Evolutionary conservation across 2,797 vertebrate species (phyloP).

Genomic region (Lophius americanus): DNA sequence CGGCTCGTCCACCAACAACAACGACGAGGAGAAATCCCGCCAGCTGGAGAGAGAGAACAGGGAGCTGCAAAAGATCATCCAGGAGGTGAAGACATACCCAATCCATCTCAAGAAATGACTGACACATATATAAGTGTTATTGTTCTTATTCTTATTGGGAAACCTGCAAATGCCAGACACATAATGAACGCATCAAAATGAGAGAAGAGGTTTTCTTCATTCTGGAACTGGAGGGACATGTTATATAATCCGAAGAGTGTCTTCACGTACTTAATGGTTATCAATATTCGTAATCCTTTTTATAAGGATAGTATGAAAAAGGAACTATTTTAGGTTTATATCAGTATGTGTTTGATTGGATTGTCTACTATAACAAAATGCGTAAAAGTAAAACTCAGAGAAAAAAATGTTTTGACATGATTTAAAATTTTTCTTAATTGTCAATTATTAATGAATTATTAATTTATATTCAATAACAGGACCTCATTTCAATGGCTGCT

Average conservation of each 20-base stretch:
- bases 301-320: not conserved
- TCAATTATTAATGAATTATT: no score
- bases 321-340: not conserved
- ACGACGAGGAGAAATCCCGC: constrained; percentile 96
- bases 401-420: not conserved
- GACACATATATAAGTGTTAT: not conserved
- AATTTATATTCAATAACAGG: no score
- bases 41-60: constrained; percentile 94
- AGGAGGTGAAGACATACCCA: constrained; percentile 81
- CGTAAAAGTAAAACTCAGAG: not conserved
- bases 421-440: no score
- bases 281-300: not conserved
- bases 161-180: not conserved
- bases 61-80: constrained; percentile 95
- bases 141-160: not conserved
- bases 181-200: no score
- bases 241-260: no score
- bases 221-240: no score
- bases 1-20: constrained; percentile 96
- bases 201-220: no score
- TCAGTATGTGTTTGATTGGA: not conserved
- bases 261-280: not conserved
- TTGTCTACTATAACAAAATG: not conserved
- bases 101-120: not conserved
- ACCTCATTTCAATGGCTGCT: not conserved